Evolutionary conservation across 2,888 invertebrate genomes (phyloP).

Genomic region (Philereme vetulata): DNA sequence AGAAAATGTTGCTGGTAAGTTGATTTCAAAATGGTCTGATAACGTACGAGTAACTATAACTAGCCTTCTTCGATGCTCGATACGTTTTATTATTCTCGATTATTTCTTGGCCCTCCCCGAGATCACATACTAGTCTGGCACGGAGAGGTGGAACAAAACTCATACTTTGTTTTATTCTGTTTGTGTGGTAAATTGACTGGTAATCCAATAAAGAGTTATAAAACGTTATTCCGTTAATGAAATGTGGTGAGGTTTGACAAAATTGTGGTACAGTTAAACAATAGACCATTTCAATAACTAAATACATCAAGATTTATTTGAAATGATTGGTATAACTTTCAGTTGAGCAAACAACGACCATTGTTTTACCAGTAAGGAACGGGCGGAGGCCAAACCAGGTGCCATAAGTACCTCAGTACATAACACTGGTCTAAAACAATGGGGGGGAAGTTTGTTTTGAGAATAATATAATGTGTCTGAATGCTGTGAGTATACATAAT

Average conservation of each 20-base stretch:
- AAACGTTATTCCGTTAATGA: too few relatives aligned
- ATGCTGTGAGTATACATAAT: neutral
- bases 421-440: constrained; percentile 37
- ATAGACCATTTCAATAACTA: constrained; percentile 2
- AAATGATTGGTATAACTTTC: constrained; percentile 7
- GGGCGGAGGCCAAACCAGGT: constrained; percentile 28
- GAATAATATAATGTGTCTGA: constrained; percentile 13
- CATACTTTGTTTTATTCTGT: too few relatives aligned
- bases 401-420: constrained; percentile 18
- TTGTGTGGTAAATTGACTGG: too few relatives aligned
- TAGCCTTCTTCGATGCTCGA: too few relatives aligned
- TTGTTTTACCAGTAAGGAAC: constrained; percentile 37
- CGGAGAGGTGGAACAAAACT: too few relatives aligned
- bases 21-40: too few relatives aligned
- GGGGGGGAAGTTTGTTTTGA: constrained; percentile 40
- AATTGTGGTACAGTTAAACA: neutral
- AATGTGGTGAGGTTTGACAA: neutral
- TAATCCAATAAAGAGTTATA: too few relatives aligned
- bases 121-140: too few relatives aligned
- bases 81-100: too few relatives aligned
- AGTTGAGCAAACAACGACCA: constrained; percentile 29
- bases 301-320: neutral
- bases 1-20: too few relatives aligned
- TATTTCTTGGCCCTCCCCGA: too few relatives aligned
- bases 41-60: too few relatives aligned